Conservation (phyloP, 2,113 vertebrate species). For the Erythrocercus mccallii region DNA sequence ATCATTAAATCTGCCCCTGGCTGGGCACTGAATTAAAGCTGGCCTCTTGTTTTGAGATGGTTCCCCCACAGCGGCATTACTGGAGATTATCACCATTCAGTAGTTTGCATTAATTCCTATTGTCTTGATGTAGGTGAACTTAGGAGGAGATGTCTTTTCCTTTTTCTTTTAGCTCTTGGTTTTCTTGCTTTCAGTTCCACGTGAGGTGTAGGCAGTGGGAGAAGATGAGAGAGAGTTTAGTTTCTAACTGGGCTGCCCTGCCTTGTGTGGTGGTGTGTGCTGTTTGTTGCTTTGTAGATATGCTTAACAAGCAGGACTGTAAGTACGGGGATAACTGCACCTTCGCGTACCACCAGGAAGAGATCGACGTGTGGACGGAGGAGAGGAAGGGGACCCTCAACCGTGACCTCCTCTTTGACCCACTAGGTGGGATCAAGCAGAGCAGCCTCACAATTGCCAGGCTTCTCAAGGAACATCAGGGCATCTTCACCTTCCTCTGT, state of each 20-base stretch:
- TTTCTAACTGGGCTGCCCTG: conserved; percentile 54
- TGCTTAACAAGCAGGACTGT: conserved; percentile 86
- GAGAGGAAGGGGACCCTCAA: conserved; percentile 89
- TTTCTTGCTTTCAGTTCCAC: neutral
- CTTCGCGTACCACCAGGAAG: conserved; percentile 95
- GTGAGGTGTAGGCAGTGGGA: conserved; percentile 9
- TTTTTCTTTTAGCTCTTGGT: neutral
- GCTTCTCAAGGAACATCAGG: conserved; percentile 86
- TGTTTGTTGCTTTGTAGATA: conserved; percentile 84
- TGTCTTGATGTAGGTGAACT: neutral
- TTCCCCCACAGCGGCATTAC: neutral
- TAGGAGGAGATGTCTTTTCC: neutral
- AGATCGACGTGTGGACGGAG: conserved; percentile 95
- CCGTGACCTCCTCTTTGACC: conserved; percentile 86
- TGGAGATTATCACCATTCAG: neutral
- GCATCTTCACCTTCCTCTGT: conserved; percentile 92
- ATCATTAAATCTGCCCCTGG: neutral
- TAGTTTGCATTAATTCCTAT: neutral
- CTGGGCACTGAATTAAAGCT: neutral
- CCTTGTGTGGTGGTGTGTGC: conserved; percentile 63
- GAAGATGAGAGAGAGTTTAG: neutral
- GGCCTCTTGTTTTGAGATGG: neutral
- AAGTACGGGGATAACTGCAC: conserved; percentile 92
- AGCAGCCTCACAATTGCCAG: conserved; percentile 79
- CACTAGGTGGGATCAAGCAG: conserved; percentile 71